A percentile compares a stretch with the other conserved stretches of the same genome.
Conservation (phyloP, 2,888 invertebrate species). For the Nemapogon koenigi region DNA sequence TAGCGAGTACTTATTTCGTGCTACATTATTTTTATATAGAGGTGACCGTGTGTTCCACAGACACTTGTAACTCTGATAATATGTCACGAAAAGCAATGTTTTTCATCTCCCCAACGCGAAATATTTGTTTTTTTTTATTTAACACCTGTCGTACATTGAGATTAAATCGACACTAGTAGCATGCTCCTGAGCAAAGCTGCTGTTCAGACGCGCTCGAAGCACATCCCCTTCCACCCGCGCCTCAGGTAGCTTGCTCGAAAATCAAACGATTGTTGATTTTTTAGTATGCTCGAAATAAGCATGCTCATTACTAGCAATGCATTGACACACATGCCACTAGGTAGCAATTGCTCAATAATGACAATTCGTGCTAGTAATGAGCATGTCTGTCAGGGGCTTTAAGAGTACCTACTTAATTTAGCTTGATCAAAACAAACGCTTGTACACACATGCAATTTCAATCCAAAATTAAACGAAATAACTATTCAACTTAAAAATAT, state of each 20-base stretch:
- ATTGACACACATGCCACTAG: constrained; percentile 12
- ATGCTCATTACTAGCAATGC: constrained; percentile 15
- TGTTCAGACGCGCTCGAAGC: constrained; percentile 13
- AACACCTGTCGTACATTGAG: not conserved
- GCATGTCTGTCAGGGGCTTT: not conserved
- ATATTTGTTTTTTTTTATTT: constrained; percentile 11
- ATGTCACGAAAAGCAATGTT: constrained; percentile 11
- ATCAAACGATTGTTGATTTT: constrained; percentile 16
- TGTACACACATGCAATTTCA: no score
- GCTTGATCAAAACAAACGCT: no score
- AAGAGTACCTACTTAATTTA: no score
- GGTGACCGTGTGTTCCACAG: constrained; percentile 11
- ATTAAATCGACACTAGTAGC: constrained; percentile 5
- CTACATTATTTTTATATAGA: constrained; percentile 18
- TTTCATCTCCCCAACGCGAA: constrained; percentile 15
- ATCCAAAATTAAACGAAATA: no score
- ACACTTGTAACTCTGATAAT: constrained; percentile 10
- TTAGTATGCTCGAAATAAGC: no score
- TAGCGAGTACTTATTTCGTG: no score
- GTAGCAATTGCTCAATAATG: constrained; percentile 12
- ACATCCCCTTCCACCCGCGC: constrained; percentile 17
- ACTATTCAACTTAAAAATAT: no score
- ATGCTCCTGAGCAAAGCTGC: constrained; percentile 12
- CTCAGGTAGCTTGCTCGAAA: constrained; percentile 18
- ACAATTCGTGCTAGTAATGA: constrained; percentile 8